Evolutionary conservation across 2,888 invertebrate genomes (phyloP).

Genomic region (Apantesis nais): DNA sequence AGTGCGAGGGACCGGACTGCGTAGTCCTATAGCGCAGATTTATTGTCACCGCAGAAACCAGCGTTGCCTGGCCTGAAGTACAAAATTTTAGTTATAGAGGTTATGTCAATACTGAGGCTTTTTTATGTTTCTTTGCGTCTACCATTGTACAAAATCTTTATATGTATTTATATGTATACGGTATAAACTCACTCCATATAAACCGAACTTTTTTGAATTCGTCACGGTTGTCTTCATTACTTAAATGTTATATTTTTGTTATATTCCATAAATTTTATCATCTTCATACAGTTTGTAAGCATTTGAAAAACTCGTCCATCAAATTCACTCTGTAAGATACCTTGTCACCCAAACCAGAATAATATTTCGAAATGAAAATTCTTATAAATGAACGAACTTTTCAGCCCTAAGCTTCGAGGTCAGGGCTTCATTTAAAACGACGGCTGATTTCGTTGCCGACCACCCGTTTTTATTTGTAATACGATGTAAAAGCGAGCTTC

Average conservation of each 20-base stretch:
- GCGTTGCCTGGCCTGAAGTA: not conserved
- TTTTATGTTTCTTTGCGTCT: not conserved
- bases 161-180: not conserved
- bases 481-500: slow-evolving; percentile 44
- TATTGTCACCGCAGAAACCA: too few species aligned
- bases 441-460: slow-evolving; percentile 48
- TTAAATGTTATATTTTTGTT: not conserved
- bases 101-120: not conserved
- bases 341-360: not conserved
- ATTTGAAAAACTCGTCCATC: not conserved
- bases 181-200: not conserved
- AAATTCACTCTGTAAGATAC: not conserved
- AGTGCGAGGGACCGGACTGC: not conserved
- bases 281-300: not conserved
- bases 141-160: not conserved
- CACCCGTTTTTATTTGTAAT: slow-evolving; percentile 54
- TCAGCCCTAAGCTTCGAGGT: slow-evolving; percentile 48
- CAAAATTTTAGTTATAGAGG: not conserved
- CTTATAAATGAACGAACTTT: slow-evolving; percentile 32
- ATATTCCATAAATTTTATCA: not conserved
- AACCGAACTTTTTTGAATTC: not conserved
- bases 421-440: slow-evolving; percentile 48
- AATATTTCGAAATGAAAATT: slow-evolving; percentile 22
- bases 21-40: not conserved
- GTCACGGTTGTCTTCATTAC: not conserved